A percentile compares a stretch with the other conserved stretches of the same genome.
phyloP scores from a whole-genome alignment of 1,140 invertebrate species.

The Luehdorfia chinensis region DNA sequence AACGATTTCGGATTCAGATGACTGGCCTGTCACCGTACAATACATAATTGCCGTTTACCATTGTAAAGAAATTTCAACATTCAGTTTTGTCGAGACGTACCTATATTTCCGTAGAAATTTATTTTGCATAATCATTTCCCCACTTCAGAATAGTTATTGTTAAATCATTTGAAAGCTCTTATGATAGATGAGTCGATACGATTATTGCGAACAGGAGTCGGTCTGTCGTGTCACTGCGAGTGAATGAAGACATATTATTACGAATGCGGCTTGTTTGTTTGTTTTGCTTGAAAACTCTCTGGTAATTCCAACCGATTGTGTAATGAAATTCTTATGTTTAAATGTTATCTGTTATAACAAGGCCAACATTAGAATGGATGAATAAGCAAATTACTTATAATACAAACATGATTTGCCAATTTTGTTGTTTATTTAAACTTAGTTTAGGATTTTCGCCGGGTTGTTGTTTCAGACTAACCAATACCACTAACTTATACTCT shows the following conservation, averaged over 20 bases:
- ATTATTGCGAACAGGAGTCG: constrained; percentile 6
- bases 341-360: constrained; percentile 37
- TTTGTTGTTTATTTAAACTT: neutral
- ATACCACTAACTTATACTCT: too few species aligned
- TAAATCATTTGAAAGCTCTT: neutral
- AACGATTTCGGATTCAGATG: constrained; percentile 61
- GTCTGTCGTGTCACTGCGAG: constrained; percentile 19
- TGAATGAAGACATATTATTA: constrained; percentile 31
- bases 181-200: too few species aligned
- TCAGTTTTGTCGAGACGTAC: constrained; percentile 2
- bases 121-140: constrained; percentile 13
- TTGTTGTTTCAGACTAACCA: too few species aligned
- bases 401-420: too few species aligned
- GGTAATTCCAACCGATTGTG: constrained; percentile 20
- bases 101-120: constrained; percentile 11
- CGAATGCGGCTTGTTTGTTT: constrained; percentile 60
- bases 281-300: constrained; percentile 28
- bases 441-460: too few species aligned
- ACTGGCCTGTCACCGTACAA: constrained; percentile 64
- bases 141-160: constrained; percentile 7
- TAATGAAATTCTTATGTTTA: constrained; percentile 47
- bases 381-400: too few species aligned
- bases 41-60: constrained; percentile 70
- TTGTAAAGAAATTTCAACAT: constrained; percentile 31
- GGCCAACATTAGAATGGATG: constrained; percentile 23